Base-by-base conservation (phyloP, 2,888 invertebrate genomes). In the Thyatira batis region DNA sequence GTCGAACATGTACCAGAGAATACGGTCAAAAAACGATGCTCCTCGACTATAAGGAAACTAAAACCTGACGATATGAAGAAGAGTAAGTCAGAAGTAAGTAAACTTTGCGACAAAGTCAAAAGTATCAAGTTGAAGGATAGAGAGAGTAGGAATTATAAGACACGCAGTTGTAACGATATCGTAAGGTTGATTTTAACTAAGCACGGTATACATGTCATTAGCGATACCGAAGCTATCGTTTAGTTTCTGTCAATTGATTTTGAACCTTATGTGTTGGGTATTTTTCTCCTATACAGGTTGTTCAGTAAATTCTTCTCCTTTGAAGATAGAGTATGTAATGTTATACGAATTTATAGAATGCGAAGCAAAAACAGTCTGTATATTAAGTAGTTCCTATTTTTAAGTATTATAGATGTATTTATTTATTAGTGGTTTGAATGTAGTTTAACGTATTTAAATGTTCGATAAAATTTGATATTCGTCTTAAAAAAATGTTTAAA, bases 161-260 rank as follows among this genome's bases (percentile, higher is more conserved):
- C 92, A 3, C 74, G 92, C 10, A 92, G 89, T 65, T 92, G 92
- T 65, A 92, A 92, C 49, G 94, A 94, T 68, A 93, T 95, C 44
- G 95, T 96, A 8, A 93, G 95, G 73, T 93, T 96, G 85, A 95
- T 96, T 71, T 90, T 96, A 65, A 95, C 95, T 1, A 95, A 95
- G 78, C 95, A 96, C 74, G 96, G 96, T 1, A 95, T 96, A 65
- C 95, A 95, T 82, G 95, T 96, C 50, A 95, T 96, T 46, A 96
- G 96, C 69, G 96, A 96, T 73, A 95, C 95, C 13, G 96, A 96
- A 77, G 96, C 95, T 59, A 95, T 95, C 49, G 95, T 95, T 50
- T 91, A 78, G 50, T n/a, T n/a, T n/a, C n/a, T n/a, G n/a, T 51
- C 27, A 46, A 44, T 28, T 49, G 49, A 27, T 28, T 33, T 25